These are phyloP conservation scores for Corythaeola cristata DNA, from an alignment of 2,113 vertebrate genomes.

Conservation along the genomic window DNA sequence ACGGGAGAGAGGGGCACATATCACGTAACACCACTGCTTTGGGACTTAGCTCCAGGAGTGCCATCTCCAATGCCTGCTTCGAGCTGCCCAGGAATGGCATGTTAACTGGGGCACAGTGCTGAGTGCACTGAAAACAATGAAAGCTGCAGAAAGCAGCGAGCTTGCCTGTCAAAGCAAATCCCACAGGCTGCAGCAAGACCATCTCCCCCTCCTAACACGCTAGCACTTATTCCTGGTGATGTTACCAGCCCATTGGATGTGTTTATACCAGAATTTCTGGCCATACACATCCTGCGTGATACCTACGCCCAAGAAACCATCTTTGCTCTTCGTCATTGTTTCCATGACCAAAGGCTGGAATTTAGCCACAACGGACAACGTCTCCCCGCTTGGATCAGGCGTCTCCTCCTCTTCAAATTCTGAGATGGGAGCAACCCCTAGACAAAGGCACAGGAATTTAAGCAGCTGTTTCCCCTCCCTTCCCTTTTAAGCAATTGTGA, in stretches of 20 bases:
- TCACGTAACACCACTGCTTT: fast-evolving
- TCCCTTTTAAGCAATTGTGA: background rate
- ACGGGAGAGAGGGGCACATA: background rate
- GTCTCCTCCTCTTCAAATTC: constrained; percentile 70
- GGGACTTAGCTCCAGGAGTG: background rate
- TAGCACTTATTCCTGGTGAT: fast-evolving
- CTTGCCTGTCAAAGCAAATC: background rate
- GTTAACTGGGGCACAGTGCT: background rate
- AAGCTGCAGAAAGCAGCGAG: background rate
- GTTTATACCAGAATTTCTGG: background rate
- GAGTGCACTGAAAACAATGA: background rate
- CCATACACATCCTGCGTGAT: background rate
- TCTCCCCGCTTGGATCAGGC: constrained; percentile 83
- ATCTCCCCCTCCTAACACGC: fast-evolving
- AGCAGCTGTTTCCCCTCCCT: constrained; percentile 18
- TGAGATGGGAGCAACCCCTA: constrained; percentile 61
- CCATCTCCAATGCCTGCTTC: background rate
- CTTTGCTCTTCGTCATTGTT: constrained; percentile 98
- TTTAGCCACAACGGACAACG: constrained; percentile 81
- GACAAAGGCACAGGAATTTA: background rate
- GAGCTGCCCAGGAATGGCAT: background rate
- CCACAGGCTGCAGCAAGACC: fast-evolving
- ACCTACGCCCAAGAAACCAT: constrained; percentile 92
- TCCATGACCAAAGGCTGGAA: constrained; percentile 92
- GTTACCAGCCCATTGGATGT: background rate